phyloP scores from a whole-genome alignment of 2,113 vertebrate genomes.

The Tonatia bakeri region DNA sequence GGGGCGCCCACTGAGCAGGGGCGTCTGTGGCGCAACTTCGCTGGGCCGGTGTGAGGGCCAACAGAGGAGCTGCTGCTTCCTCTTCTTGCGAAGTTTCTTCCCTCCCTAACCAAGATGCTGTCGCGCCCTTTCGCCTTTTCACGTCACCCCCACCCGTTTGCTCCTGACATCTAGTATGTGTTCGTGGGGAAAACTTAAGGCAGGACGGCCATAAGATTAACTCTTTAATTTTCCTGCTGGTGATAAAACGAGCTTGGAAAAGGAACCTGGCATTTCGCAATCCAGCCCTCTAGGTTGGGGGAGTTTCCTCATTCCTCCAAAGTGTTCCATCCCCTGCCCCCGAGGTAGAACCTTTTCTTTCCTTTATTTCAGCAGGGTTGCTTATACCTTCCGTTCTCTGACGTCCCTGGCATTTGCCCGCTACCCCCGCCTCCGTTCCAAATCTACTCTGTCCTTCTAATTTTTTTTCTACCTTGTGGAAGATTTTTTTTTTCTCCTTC shows the following conservation, averaged over 20 bases:
- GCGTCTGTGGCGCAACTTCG: slow-evolving; percentile 39
- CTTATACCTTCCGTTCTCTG: not conserved
- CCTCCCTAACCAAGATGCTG: not conserved
- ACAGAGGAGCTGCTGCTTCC: slow-evolving; percentile 28
- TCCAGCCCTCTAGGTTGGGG: not conserved
- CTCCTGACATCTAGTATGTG: not conserved
- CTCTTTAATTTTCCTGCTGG: not conserved
- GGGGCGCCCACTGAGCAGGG: not conserved
- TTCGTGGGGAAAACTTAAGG: not conserved
- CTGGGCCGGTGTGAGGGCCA: not conserved
- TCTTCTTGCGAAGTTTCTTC: slow-evolving; percentile 63
- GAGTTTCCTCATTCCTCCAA: not conserved
- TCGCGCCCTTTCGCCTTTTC: slow-evolving; percentile 11
- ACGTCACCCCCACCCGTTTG: not conserved
- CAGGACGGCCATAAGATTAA: not conserved
- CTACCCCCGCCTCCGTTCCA: not conserved
- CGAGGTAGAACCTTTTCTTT: not conserved
- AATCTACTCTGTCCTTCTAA: not conserved
- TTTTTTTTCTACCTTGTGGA: not conserved
- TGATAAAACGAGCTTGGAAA: not conserved
- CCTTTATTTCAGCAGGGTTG: not conserved
- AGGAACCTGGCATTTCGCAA: not conserved
- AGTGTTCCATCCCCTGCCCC: not conserved
- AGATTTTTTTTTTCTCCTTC: too few species aligned
- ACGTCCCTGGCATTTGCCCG: not conserved